Conservation (phyloP, 2,797 vertebrate genomes). For the Orientallactaga sibirica region DNA sequence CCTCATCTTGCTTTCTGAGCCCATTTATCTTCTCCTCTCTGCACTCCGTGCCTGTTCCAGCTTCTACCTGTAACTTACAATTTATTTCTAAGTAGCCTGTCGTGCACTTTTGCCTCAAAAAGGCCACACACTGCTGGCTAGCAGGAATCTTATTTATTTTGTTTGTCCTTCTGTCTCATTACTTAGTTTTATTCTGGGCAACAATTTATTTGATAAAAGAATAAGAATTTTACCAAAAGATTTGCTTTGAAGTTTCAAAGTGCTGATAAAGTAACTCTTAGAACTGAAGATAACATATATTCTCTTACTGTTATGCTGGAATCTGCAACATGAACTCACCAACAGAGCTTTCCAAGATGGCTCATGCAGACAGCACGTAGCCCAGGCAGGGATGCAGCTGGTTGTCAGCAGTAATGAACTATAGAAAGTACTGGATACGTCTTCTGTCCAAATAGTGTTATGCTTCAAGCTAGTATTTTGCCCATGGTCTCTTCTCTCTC, state of each 20-base stretch:
- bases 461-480: neutral
- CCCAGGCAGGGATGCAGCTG: neutral
- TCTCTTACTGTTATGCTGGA: neutral
- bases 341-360: neutral
- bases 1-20: neutral
- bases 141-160: slow-evolving; percentile 23
- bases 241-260: slow-evolving; percentile 25
- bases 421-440: neutral
- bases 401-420: neutral
- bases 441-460: neutral
- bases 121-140: neutral
- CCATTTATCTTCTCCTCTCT: neutral
- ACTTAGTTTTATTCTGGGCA: neutral
- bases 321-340: neutral
- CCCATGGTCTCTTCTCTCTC: neutral
- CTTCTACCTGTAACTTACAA: neutral
- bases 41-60: neutral
- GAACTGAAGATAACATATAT: neutral
- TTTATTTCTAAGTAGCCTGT: slow-evolving; percentile 31
- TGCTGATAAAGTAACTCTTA: neutral
- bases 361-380: neutral
- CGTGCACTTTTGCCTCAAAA: neutral
- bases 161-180: neutral
- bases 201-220: slow-evolving; percentile 35
- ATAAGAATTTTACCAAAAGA: slow-evolving; percentile 24